phyloP scores from a whole-genome alignment of 2,113 vertebrate genomes.

The Gallinago jamesoni region DNA sequence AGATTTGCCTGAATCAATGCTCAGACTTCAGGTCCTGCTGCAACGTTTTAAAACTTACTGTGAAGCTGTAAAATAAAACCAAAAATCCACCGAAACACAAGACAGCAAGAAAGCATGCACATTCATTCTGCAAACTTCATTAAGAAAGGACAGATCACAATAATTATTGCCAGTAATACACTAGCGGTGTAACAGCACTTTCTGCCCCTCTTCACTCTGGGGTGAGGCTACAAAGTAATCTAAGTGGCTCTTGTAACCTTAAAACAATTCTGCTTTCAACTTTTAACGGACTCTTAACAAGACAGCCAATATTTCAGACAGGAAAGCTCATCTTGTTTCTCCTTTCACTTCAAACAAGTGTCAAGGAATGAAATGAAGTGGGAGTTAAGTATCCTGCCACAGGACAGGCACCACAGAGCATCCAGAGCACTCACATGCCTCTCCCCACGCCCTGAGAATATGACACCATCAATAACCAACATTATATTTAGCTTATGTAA shows the following conservation, averaged over 20 bases:
- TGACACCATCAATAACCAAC: not conserved
- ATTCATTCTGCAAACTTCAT: conserved; percentile 29
- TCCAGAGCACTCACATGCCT: not conserved
- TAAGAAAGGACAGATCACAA: conserved; percentile 16
- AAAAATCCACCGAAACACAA: not conserved
- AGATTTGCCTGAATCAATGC: not conserved
- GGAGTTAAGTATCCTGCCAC: not conserved
- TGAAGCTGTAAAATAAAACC: not conserved
- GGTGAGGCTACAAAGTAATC: not conserved
- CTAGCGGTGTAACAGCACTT: not conserved
- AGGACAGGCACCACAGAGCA: not conserved
- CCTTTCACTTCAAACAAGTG: not conserved
- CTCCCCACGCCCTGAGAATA: not conserved
- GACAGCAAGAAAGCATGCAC: not conserved
- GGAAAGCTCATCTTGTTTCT: conserved; percentile 2
- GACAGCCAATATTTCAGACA: not conserved
- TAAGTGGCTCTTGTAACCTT: not conserved
- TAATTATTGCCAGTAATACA: not conserved
- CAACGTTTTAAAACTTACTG: not conserved
- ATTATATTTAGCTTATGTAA: not conserved
- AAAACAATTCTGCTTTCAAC: not conserved
- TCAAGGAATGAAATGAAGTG: not conserved
- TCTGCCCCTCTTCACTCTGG: not conserved
- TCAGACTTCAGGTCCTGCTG: not conserved
- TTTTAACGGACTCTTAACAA: not conserved